Evolutionary conservation across 2,113 vertebrate species (phyloP).

Genomic region (Coptodon bakossiorum): DNA sequence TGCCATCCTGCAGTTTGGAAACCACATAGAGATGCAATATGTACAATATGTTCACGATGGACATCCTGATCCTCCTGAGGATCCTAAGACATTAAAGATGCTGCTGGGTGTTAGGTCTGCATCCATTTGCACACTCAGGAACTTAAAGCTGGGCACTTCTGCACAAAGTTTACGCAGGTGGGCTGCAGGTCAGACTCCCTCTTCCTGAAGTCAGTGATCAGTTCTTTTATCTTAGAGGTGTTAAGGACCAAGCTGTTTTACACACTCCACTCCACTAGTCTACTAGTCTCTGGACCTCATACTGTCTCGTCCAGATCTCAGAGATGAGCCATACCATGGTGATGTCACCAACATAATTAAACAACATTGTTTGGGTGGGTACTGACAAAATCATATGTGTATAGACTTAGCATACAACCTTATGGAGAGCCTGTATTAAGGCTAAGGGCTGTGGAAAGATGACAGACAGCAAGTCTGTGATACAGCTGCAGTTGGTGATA

Average conservation of each 20-base stretch:
- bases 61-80: background rate
- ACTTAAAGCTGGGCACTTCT: background rate
- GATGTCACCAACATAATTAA: background rate
- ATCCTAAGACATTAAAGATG: background rate
- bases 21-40: background rate
- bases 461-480: background rate
- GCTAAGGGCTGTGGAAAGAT: background rate
- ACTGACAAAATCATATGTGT: background rate
- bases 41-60: background rate
- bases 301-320: background rate
- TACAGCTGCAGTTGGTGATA: background rate
- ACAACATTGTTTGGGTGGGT: background rate
- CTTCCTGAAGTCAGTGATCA: background rate
- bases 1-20: background rate
- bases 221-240: background rate
- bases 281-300: background rate
- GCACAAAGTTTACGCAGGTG: background rate
- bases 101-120: background rate
- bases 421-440: background rate
- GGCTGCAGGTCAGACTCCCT: background rate
- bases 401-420: background rate
- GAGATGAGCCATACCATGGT: background rate
- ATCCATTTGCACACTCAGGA: background rate
- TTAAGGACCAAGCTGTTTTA: background rate
- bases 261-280: background rate